Evolutionary conservation across 2,797 vertebrate species (phyloP).

Genomic region (Monodelphis domestica): DNA sequence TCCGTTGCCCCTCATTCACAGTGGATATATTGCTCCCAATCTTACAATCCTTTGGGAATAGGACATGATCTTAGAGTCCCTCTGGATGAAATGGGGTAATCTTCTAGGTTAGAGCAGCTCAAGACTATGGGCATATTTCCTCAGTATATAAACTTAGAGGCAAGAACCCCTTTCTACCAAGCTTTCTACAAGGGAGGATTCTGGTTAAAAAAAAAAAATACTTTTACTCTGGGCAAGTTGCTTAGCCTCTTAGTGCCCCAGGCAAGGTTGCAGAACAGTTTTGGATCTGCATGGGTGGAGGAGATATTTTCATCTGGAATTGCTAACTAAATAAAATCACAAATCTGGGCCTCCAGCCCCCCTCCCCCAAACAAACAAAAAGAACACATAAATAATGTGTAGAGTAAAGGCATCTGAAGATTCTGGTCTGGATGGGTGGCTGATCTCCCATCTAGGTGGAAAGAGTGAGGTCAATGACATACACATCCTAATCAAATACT

Average conservation of each 20-base stretch:
- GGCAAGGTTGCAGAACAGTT: background rate
- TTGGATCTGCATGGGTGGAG: background rate
- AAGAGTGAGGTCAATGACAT: background rate
- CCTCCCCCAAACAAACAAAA: background rate
- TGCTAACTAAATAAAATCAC: background rate
- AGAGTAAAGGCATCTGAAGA: background rate
- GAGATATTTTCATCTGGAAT: background rate
- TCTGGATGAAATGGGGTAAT: background rate
- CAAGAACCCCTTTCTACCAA: background rate
- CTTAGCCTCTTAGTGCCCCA: background rate
- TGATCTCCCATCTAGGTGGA: background rate
- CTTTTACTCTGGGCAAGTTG: background rate
- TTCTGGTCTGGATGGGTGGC: background rate
- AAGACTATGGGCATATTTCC: background rate
- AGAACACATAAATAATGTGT: background rate
- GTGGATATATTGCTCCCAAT: background rate
- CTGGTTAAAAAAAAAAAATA: background rate
- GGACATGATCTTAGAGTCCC: background rate
- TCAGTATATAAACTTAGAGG: background rate
- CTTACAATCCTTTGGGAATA: background rate
- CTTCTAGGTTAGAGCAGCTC: background rate
- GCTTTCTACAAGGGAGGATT: background rate
- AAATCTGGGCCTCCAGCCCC: background rate
- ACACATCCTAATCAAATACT: background rate
- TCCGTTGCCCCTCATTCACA: background rate